Base-by-base conservation (phyloP, 2,888 invertebrate genomes). In the Rugalucina vietnamica region DNA sequence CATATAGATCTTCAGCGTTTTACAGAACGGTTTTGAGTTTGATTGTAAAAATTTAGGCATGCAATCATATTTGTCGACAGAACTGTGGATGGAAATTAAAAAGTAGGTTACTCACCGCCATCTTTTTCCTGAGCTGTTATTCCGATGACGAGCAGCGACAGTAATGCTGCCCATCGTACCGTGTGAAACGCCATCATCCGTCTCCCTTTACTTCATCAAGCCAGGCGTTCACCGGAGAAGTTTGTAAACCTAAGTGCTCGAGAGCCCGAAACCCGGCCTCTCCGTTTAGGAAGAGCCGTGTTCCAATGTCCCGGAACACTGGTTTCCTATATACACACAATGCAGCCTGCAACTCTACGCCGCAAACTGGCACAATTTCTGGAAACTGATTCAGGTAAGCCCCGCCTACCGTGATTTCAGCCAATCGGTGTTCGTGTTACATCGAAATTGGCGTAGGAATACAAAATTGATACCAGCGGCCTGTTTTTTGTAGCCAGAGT, bases 271-370 rank as follows among this genome's bases (percentile, higher is more conserved):
- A 82, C 80, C 87, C 86, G 87, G 88, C 87, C 84, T 85, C 83
- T 84, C 82, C 82, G 60, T 54, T 81, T 76, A 82, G 87, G 87
- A 86, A 87, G 84, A 87, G 89, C 89, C 87, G 89, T 88, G 89
- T 87, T 88, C 89, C 89, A 72, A 79, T 83, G 29, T 70, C 72
- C 76, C 81, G 89, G 89, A 89, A 89, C 89, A 86, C 89, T 82
- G 85, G 87, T 86, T 89, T 83, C 87, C 89, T 83, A 83, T 71
- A 71, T 32, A 24, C 73, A 76, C 57, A 75, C 39, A 76, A 77
- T 81, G 78, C 60, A 76, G 54, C 60, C 2, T 18, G 65, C 18
- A 65, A 29, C 29, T n/a, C 8, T 29, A 32, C 72, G 49, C 32
- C 37, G 10, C 60, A 36, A 74, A n/a, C n/a, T n/a, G 69, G 27